Base-by-base conservation (phyloP, 2,113 vertebrate species). In the Lasiurus cinereus region DNA sequence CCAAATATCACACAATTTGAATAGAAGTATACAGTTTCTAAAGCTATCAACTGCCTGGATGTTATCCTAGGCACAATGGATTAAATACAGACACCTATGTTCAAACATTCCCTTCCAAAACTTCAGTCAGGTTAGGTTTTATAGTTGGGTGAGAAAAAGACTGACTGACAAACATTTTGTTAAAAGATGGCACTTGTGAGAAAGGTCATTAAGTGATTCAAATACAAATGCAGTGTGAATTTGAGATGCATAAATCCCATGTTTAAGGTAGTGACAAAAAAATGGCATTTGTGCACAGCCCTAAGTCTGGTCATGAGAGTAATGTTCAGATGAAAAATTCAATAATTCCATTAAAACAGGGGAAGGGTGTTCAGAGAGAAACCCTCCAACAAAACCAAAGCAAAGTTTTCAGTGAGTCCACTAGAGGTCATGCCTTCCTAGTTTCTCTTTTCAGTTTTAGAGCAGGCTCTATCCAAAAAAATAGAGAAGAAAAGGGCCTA, bases 361-460 rank as follows among this genome's bases (percentile, higher is more conserved):
- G 8, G 2, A 27, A 24, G 31, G 14, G 7, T 7, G 43, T 18
- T 12, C 22, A 1, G 2, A 16, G 31, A 70, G 46, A 92, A 48
- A 82, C 6, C 16, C 0, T 56, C 43, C 16, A 48, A 72, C 33
- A 88, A 83, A 96, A 50, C 0, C 31, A 39, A 0, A 4, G 0
- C 0, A 3, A 72, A 52, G 21, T 90, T 83, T 6, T 64, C 73
- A 3, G 8, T 36, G 3, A 54, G 31, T 36, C 95, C 96, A 94
- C 96, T 88, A 90, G 97, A 94, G 92, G 91, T 80, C 73, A 1
- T 0, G 31, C 69, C 4, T 96, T 67, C 85, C 84, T 66, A 69
- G 82, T 36, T 85, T 90, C 93, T 77, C 82, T 87, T 88, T 24
- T 48, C 6, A 74, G 43, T 43, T 79, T 27, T 0, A 14, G 43